phyloP scores from a whole-genome alignment of 1,140 invertebrate genomes.

The Conus betulinus region DNA sequence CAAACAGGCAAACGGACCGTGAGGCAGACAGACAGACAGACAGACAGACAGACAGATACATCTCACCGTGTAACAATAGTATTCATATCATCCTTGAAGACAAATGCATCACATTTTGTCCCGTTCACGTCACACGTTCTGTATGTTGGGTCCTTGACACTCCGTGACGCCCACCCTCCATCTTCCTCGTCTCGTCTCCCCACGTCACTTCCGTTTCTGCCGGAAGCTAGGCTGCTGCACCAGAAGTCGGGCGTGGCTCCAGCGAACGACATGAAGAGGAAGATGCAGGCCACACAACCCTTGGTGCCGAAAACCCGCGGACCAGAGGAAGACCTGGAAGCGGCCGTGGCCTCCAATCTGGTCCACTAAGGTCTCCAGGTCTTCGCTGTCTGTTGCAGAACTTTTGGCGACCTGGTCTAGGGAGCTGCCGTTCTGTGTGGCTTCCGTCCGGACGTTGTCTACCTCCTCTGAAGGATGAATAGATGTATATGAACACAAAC shows the following conservation, averaged over 20 bases:
- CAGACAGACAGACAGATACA: not conserved
- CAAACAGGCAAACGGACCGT: no score
- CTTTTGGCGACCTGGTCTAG: not conserved
- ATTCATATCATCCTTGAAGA: not conserved
- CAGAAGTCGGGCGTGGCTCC: conserved; percentile 15
- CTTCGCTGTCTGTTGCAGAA: not conserved
- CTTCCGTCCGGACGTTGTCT: not conserved
- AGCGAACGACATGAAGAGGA: conserved; percentile 22
- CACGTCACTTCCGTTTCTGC: not conserved
- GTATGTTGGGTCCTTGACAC: not conserved
- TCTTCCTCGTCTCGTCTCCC: not conserved
- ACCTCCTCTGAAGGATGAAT: no score
- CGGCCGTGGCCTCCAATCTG: not conserved
- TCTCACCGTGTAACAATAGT: not conserved
- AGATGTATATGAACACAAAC: no score
- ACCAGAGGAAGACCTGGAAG: conserved; percentile 9
- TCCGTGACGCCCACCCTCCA: not conserved
- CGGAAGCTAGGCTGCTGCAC: not conserved
- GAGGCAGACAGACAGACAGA: not conserved
- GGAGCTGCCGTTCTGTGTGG: not conserved
- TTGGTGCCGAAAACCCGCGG: not conserved
- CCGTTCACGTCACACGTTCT: not conserved
- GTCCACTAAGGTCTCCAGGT: not conserved
- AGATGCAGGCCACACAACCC: not conserved
- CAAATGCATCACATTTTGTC: not conserved